phyloP scores from a whole-genome alignment of 1,140 invertebrate genomes.

The Drosophila arizonae region DNA sequence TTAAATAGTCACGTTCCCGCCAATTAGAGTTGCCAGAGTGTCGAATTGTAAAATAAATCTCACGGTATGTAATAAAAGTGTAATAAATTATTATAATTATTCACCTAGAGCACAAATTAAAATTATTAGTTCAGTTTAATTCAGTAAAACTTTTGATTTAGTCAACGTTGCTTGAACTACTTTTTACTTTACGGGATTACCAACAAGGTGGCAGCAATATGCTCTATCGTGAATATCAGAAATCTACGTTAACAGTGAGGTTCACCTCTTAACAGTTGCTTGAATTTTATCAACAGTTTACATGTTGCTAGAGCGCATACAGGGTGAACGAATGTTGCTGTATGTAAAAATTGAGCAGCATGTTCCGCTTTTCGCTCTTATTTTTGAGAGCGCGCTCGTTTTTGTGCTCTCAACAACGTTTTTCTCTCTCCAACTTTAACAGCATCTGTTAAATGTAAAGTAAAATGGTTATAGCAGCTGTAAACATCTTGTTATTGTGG shows the following conservation, averaged over 20 bases:
- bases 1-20: conserved; percentile 58
- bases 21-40: conserved; percentile 28
- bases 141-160: no score
- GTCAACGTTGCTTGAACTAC: no score
- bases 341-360: neutral
- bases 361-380: no score
- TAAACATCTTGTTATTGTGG: conserved; percentile 39
- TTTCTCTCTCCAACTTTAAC: conserved; percentile 5
- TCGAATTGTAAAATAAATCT: neutral
- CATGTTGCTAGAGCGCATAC: neutral
- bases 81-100: no score
- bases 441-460: conserved; percentile 22
- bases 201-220: conserved; percentile 3
- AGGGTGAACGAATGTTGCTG: conserved; percentile 6
- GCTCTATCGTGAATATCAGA: neutral
- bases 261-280: neutral
- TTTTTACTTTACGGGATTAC: neutral
- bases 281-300: neutral
- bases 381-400: neutral
- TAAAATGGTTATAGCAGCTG: conserved; percentile 11
- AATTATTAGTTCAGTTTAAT: no score
- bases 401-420: conserved; percentile 9
- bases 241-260: neutral
- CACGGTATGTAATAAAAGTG: no score
- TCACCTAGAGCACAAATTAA: no score